Base-by-base conservation (phyloP, 35 echinoderm and acorn worm species). In the Holothuria glaberrima region DNA sequence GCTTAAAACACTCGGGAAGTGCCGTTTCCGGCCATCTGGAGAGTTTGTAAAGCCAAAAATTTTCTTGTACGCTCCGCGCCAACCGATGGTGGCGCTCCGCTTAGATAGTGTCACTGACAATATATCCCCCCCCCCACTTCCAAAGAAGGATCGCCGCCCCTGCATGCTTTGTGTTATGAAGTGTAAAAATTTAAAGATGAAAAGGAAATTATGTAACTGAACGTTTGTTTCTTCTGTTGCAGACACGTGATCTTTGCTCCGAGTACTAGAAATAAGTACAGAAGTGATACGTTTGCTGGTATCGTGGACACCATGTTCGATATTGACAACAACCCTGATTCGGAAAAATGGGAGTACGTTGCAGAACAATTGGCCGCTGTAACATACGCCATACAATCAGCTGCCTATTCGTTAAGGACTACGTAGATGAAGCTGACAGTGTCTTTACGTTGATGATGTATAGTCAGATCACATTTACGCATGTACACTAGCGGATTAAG, bases 221-320 rank as follows among this genome's bases (percentile, higher is more conserved):
- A 63, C 1, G 60, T 63, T 22, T 63, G 2, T 63, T 27, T 5
- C 60, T 5, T 27, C 0, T 66, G 5, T 46, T 52, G 6, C 65
- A 94, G 93, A 44, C 93, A 94, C 59, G 83, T 95, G 32, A 70
- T 95, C 5, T 92, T 92, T 86, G 94, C 94, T 64, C 94, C 94
- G 1, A 95, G 94, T 90, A 95, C 90, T 63, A 86, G 88, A 41
- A 76, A 95, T 65, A 59, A 13, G 17, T 95, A 95, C 86, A 78
- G 80, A n/a, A 87, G 94, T 31, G 94, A 92, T 27, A 92, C 85
- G 48, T 95, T 95, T 75, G 80, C 94, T 9, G 94, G 94, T 3
- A 92, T 95, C 25, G 90, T 95, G 6, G 94, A 95, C 71, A 67
- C 94, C 34, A 92, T 95, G 94, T 92, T 92, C 89, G 94, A 95